Percentiles rank a stretch among this genome's conserved stretches.
Evolutionary conservation across 2,888 invertebrate genomes (phyloP).

Genomic region (Torymus aiolomorphi): DNA sequence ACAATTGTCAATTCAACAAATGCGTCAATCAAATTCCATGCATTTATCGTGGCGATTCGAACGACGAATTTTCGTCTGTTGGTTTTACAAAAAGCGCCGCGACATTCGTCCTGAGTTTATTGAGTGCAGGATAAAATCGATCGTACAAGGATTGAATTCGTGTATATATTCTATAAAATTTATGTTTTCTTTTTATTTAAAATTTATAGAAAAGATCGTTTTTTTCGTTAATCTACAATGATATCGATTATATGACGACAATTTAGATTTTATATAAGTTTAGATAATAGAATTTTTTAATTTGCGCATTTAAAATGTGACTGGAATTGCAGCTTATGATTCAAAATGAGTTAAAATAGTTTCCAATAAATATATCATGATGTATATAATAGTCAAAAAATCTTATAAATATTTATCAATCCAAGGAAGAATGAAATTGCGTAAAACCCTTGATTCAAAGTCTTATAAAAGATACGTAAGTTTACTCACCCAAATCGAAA

Average conservation of each 20-base stretch:
- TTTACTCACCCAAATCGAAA: no score
- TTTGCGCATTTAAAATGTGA: no score
- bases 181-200: constrained; percentile 26
- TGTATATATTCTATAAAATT: constrained; percentile 33
- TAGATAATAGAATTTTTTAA: background rate
- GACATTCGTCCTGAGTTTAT: background rate
- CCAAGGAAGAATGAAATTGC: no score
- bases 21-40: constrained; percentile 7
- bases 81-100: constrained; percentile 14
- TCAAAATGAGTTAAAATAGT: no score
- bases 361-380: no score
- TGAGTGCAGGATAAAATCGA: constrained; percentile 18
- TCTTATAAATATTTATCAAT: no score
- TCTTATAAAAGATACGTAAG: no score
- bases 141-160: constrained; percentile 12
- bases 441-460: no score
- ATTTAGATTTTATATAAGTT: background rate
- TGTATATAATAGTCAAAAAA: no score
- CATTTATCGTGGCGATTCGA: constrained; percentile 12
- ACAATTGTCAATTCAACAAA: background rate
- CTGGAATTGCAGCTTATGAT: no score
- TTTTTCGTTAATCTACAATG: background rate
- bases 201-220: constrained; percentile 17
- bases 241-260: background rate
- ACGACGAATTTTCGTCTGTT: background rate